Percentiles rank a stretch among this genome's conserved stretches.
These are phyloP conservation scores for Corbicula japonica DNA, from an alignment of 2,888 invertebrate species.

Conservation along the genomic window DNA sequence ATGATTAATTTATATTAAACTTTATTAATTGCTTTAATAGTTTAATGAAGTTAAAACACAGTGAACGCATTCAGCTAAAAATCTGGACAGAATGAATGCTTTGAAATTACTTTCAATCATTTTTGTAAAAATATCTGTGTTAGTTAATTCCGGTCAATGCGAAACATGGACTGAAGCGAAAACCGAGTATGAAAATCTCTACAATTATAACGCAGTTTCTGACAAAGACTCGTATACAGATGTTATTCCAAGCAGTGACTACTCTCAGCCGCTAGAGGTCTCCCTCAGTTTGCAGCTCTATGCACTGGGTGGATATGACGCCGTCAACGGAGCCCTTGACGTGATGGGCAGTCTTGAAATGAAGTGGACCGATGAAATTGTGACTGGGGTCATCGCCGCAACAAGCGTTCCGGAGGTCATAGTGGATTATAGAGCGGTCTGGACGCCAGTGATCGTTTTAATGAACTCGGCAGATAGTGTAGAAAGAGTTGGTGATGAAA, in stretches of 20 bases:
- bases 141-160: not conserved
- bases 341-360: slow-evolving; percentile 51
- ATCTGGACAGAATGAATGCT: too few relatives aligned
- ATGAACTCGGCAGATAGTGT: slow-evolving; percentile 57
- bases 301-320: slow-evolving; percentile 53
- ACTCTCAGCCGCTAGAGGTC: slow-evolving; percentile 29
- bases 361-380: slow-evolving; percentile 46
- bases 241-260: slow-evolving; percentile 18
- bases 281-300: slow-evolving; percentile 33
- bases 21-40: too few relatives aligned
- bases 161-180: slow-evolving; percentile 20
- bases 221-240: slow-evolving; percentile 1
- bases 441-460: slow-evolving; percentile 59
- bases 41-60: too few relatives aligned
- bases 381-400: not conserved
- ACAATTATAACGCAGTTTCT: slow-evolving; percentile 8
- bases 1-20: too few relatives aligned
- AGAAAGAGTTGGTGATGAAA: slow-evolving; percentile 44
- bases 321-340: slow-evolving; percentile 53
- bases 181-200: slow-evolving; percentile 27
- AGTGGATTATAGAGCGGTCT: slow-evolving; percentile 43
- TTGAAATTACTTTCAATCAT: too few relatives aligned
- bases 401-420: slow-evolving; percentile 10
- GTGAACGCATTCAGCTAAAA: too few relatives aligned
- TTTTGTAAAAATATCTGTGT: not conserved